These are phyloP conservation scores for Spilogale gracilis DNA, from an alignment of 2,113 vertebrate genomes.

Conservation along the genomic window DNA sequence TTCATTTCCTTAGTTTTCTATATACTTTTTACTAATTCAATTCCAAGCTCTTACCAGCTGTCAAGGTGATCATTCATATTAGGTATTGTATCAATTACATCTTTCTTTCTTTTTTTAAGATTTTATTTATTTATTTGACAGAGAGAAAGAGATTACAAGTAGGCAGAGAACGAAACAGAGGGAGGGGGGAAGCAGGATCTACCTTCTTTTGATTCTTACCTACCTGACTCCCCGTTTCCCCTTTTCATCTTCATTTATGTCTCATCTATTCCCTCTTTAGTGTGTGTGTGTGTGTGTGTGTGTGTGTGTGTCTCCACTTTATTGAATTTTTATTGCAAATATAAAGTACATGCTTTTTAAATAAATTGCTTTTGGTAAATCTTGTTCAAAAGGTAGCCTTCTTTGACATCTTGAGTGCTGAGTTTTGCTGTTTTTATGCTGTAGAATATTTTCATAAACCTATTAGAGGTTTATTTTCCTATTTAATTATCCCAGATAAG, in stretches of 20 bases:
- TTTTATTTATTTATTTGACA: too few species aligned
- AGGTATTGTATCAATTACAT: background rate
- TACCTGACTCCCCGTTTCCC: background rate
- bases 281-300: background rate
- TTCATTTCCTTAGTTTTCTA: background rate
- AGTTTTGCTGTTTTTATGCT: background rate
- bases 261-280: background rate
- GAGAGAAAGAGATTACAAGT: too few species aligned
- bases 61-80: background rate
- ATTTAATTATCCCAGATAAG: background rate
- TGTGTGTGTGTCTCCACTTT: background rate
- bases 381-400: background rate
- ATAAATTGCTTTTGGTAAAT: background rate
- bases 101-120: background rate
- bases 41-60: background rate
- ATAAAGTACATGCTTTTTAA: background rate
- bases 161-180: too few species aligned
- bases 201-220: background rate
- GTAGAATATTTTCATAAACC: background rate
- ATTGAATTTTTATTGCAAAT: slow-evolving; percentile 23
- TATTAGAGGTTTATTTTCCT: background rate
- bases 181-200: too few species aligned
- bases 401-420: background rate
- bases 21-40: background rate
- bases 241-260: background rate